phyloP scores from a whole-genome alignment of 2,888 invertebrate species.

The Antheraea yamamai region DNA sequence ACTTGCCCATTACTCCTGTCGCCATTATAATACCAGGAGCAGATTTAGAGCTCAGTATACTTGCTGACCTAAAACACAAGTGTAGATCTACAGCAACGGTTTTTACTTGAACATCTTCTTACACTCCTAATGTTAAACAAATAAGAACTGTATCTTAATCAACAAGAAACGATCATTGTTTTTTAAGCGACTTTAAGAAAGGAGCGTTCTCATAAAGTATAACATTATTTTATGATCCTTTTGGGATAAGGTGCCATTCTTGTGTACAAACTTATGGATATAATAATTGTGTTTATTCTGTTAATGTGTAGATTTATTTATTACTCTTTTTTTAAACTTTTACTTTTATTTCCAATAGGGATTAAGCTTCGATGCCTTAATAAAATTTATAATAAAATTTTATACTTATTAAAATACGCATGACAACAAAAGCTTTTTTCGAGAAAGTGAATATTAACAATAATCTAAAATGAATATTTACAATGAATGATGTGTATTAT shows the following conservation, averaged over 20 bases:
- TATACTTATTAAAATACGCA: not conserved
- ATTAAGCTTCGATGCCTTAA: too few relatives aligned
- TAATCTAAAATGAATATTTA: not conserved
- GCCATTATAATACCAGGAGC: constrained; percentile 95
- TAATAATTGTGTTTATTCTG: too few relatives aligned
- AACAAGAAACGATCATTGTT: not conserved
- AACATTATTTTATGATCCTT: too few relatives aligned
- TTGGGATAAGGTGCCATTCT: too few relatives aligned
- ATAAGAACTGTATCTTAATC: not conserved
- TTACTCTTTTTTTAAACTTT: too few relatives aligned
- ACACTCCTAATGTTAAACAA: not conserved
- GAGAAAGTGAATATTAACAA: constrained; percentile 7
- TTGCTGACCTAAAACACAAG: constrained; percentile 82
- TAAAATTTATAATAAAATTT: not conserved
- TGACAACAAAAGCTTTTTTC: not conserved
- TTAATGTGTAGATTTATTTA: too few relatives aligned
- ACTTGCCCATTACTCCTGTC: constrained; percentile 88
- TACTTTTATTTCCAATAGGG: too few relatives aligned
- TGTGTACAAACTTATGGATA: too few relatives aligned
- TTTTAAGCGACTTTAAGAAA: too few relatives aligned
- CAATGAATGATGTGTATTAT: not conserved
- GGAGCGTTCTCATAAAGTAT: too few relatives aligned
- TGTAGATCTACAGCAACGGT: not conserved
- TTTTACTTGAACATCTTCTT: not conserved
- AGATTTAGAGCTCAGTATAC: constrained; percentile 92